phyloP scores from a whole-genome alignment of 2,113 vertebrate genomes.

The Tupaia chinensis region DNA sequence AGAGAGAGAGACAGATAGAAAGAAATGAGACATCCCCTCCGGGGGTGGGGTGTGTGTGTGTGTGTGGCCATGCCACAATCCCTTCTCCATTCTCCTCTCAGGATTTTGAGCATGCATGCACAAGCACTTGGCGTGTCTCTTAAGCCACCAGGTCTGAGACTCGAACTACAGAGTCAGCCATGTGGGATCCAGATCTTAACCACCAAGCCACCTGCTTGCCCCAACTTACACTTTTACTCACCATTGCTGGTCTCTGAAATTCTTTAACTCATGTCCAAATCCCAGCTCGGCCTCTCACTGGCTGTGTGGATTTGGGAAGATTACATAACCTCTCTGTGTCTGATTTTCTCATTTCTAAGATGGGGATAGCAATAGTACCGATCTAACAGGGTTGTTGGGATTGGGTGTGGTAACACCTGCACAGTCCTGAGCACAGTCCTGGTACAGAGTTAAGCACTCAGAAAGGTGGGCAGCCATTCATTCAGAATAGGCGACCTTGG shows the following conservation, averaged over 20 bases:
- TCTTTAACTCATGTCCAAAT: not conserved
- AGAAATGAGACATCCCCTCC: too few relatives aligned
- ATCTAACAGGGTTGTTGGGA: accelerated
- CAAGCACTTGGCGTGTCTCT: too few relatives aligned
- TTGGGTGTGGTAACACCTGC: not conserved
- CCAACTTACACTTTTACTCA: not conserved
- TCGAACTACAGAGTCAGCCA: too few relatives aligned
- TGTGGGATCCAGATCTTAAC: too few relatives aligned
- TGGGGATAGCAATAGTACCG: accelerated
- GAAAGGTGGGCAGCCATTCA: not conserved
- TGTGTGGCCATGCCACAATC: too few relatives aligned
- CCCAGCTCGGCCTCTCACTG: not conserved
- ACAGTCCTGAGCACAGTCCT: not conserved
- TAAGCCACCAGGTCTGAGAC: too few relatives aligned
- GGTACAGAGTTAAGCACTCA: not conserved
- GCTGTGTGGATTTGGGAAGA: not conserved
- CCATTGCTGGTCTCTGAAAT: not conserved
- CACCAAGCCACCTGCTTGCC: too few relatives aligned
- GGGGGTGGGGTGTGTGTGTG: too few relatives aligned
- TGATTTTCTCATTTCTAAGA: not conserved
- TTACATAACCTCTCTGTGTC: not conserved
- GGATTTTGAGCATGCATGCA: too few relatives aligned
- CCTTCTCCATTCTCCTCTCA: too few relatives aligned
- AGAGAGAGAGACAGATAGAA: too few relatives aligned
- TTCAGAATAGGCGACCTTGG: not conserved